Percentiles rank a stretch among this genome's conserved stretches.
Conservation (phyloP, 2,113 vertebrate genomes). For the Oophaga pumilio region DNA sequence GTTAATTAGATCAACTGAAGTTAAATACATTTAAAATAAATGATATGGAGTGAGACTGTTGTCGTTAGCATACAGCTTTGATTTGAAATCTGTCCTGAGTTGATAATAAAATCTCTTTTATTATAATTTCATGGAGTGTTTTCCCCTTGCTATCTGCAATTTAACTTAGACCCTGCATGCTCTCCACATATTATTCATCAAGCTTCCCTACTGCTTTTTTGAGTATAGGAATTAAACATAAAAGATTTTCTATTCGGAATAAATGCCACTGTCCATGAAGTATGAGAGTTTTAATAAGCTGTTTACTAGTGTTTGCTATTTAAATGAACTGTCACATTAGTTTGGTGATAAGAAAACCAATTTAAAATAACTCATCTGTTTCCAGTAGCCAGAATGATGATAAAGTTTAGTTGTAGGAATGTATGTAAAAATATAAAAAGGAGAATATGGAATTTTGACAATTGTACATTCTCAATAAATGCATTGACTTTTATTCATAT, state of each 20-base stretch:
- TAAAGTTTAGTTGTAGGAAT: too few species aligned
- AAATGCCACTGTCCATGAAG: conserved; percentile 24
- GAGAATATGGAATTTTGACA: background rate
- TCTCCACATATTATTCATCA: background rate
- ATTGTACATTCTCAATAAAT: background rate
- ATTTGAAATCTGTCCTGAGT: conserved; percentile 50
- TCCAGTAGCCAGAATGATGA: background rate
- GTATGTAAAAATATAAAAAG: background rate
- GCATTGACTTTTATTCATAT: background rate
- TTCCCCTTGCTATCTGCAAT: conserved; percentile 7
- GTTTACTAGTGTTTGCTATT: conserved; percentile 14
- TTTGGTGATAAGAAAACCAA: conserved; percentile 23
- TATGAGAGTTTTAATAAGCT: conserved; percentile 17
- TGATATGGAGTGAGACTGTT: background rate
- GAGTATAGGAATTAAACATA: conserved; percentile 15
- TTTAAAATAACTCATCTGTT: conserved; percentile 11
- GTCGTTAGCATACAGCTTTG: conserved; percentile 42
- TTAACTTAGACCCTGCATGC: conserved; percentile 34
- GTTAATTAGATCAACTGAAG: conserved; percentile 51
- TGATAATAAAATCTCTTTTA: conserved; percentile 53
- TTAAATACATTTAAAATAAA: conserved; percentile 44
- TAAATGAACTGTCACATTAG: background rate
- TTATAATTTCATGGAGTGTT: conserved; percentile 50
- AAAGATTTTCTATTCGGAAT: conserved; percentile 34
- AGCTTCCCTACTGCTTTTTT: conserved; percentile 7